Base-by-base conservation (phyloP, 2,888 invertebrate species). In the Synanthedon vespiformis region DNA sequence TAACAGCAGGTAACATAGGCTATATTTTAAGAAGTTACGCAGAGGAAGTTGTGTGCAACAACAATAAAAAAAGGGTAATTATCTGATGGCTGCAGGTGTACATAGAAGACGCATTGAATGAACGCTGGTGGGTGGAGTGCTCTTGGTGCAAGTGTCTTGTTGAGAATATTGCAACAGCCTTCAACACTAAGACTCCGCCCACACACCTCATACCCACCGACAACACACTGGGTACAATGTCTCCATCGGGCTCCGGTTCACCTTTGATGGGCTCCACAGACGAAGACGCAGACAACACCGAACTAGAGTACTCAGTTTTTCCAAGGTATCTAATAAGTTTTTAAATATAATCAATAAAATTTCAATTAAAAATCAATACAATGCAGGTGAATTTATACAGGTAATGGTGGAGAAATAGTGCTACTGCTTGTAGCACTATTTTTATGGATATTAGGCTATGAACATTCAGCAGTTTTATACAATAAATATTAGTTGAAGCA, bases 51-150 rank as follows among this genome's bases (percentile, higher is more conserved):
- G 22, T 5, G 5, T 22, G 5, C 22, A 22, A 5, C 22, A 22
- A 5, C 5, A 22, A 5, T 22, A 41, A 27, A 40, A 52, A 51
- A 40, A 18, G 10, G 40, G 44, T 13, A 50, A 50, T 48, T 1
- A 40, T 13, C 22, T 44, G 41, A 74, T 80, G 5, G 8, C n/a
- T 18, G 6, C 66, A 95, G 92, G 90, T 95, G 0, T 98, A 96
- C 75, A 92, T 98, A 55, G 98, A 99, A 70, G 98, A 99, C 85
- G 95, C 97, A 0, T 85, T 97, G 1, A 96, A 95, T 48, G 98
- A 99, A 68, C 89, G 98, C 41, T 90, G 94, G 60, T 98, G 98
- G 96, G 95, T 98, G 16, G 98, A 98, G 72, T 92, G 94, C 63
- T 92, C 94, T 0, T 94, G 95, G 80, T 97, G 97, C 74, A 94